Evolutionary conservation across 2,113 vertebrate species (phyloP), one percentile per base, ranked within the genome.

Genomic region (Cinclus cinclus): DNA sequence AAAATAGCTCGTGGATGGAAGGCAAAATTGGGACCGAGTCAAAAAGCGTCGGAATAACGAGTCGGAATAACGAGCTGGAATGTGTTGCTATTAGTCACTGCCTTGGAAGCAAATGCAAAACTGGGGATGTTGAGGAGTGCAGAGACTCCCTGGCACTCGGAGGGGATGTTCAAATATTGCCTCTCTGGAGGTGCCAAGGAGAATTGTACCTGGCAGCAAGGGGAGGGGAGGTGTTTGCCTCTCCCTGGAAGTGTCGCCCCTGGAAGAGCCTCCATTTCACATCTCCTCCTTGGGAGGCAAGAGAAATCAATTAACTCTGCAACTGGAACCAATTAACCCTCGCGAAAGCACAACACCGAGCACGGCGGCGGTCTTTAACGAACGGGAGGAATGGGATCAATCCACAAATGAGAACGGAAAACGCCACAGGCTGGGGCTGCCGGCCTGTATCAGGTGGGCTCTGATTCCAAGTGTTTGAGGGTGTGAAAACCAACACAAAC

Each of bases 301-400:
- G n/a, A 8, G 60, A 88, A 92, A 94, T 92, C 89, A 95, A 94
- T 94, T 92, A 90, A 88, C 75, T 79, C 71, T 67, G 88, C 73
- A 24, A 83, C 81, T 74, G 84, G 87, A 93, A 92, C 68, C 95
- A 92, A 92, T 76, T 92, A 80, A 93, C 84, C 81, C 84, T 87
- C 46, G 19, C 3, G 25, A 68, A 73, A 33, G 63, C 76, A 50
- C 83, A 63, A 2, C 58, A 21, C 76, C 67, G 5, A 84, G 35
- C 74, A 4, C 87, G 68, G 92, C 33, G 83, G 83, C 80, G 25
- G 85, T 20, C 89, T 67, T 78, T 75, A 90, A 92, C 63, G 75
- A 92, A 88, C 0, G 44, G 42, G 31, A 85, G 6, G 35, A 70
- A 92, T 18, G 53, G 8, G 37, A 77, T 15, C 52, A 69, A 77